Evolutionary conservation across 2,797 vertebrate genomes (phyloP), one percentile per base, ranked within the genome.

Genomic region (Intellagama lesueurii): DNA sequence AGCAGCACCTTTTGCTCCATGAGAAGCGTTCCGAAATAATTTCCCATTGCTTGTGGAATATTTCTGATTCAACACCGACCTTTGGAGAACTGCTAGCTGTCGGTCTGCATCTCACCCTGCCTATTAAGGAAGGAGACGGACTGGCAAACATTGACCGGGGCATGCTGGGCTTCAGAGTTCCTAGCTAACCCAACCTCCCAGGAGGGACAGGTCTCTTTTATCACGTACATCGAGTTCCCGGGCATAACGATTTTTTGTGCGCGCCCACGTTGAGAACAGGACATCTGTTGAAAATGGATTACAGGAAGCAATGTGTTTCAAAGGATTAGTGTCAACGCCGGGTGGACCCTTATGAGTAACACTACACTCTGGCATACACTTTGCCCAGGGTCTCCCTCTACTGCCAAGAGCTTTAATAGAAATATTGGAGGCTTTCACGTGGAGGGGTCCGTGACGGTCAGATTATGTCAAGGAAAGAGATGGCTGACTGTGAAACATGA

Each of bases 281-380:
- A 92, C 93, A 89, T 84, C 76, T 90, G 90, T 90, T 92, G 92
- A 89, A 95, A 92, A 92, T 85, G 84, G 81, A 93, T 93, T 92
- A 94, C 91, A 92, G 3, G 93, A 87, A 89, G 86, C 60, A 89
- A 90, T 52, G 81, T 81, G 88, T 94, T 92, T 75, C 89, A 91
- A 93, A 81, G 89, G 87, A 90, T 94, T 95, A 92, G 86, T 90
- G 89, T 93, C 93, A 92, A 86, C 87, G 44, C 91, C 90, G 91
- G 76, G 72, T 92, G 83, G 82, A 94, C 87, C 66, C 93, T 92
- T 93, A 92, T 89, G 89, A 94, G 90, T 93, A 90, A 75, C 89
- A 79, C 89, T 88, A 92, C 90, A 93, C 86, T 90, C 88, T 35
- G 75, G 44, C 3, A 0, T 88, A 94, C 90, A 40, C 4, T 93